Conservation (phyloP, 1,140 invertebrate genomes). For the Drosophila kohkoa region DNA sequence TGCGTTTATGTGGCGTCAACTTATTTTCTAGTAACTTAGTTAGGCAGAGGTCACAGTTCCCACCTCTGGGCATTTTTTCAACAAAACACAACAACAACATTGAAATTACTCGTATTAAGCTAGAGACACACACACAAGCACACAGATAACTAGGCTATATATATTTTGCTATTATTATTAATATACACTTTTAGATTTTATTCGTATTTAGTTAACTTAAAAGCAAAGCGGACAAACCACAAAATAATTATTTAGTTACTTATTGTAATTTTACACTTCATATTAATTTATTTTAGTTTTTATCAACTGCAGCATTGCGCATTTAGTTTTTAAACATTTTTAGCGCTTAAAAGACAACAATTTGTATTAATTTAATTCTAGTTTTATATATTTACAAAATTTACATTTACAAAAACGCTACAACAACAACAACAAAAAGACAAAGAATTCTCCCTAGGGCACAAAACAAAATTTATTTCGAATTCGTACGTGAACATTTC, state of each 20-base stretch:
- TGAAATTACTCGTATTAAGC: constrained; percentile 50
- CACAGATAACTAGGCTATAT: constrained; percentile 36
- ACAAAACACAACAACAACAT: constrained; percentile 9
- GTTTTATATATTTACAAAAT: constrained; percentile 31
- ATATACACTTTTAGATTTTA: constrained; percentile 18
- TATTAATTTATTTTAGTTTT: constrained; percentile 62
- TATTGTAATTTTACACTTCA: constrained; percentile 32
- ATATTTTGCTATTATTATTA: constrained; percentile 25
- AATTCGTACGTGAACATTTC: constrained; percentile 23
- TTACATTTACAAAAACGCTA: constrained; percentile 42
- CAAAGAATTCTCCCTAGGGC: constrained; percentile 84
- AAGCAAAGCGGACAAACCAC: constrained; percentile 66
- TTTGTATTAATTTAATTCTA: constrained; percentile 79
- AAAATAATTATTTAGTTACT: constrained; percentile 45
- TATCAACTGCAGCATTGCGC: constrained; percentile 51
- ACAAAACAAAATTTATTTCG: constrained; percentile 70
- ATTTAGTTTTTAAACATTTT: constrained; percentile 39
- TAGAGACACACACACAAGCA: constrained; percentile 14
- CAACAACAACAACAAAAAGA: constrained; percentile 56
- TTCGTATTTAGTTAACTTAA: constrained; percentile 50
- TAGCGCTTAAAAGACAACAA: constrained; percentile 65
- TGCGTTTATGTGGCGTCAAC: constrained; percentile 17
- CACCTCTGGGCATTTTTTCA: constrained; percentile 49
- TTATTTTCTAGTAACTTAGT: constrained; percentile 25
- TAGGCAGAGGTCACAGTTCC: constrained; percentile 26